These are phyloP conservation scores for Uria aalge DNA, from an alignment of 2,113 vertebrate genomes.

Conservation along the genomic window DNA sequence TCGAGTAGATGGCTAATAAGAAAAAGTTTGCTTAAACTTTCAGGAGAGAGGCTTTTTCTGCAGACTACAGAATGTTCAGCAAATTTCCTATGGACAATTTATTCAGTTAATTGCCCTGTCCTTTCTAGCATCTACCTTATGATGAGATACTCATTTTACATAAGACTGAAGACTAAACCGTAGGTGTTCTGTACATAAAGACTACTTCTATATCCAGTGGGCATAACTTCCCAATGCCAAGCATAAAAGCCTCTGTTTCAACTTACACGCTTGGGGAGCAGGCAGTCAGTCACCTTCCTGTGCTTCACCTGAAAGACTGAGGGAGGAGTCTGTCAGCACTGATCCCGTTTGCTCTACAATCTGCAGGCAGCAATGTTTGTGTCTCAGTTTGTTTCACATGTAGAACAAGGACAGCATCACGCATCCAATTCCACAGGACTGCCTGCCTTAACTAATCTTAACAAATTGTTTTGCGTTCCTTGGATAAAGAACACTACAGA, in stretches of 20 bases:
- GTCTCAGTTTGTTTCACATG: background rate
- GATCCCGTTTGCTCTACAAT: background rate
- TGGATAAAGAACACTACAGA: background rate
- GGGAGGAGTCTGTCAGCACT: background rate
- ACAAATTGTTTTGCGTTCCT: background rate
- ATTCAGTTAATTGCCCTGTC: background rate
- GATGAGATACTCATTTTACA: background rate
- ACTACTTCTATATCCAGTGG: background rate
- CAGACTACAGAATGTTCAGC: background rate
- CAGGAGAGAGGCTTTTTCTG: background rate
- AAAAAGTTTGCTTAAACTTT: conserved; percentile 24
- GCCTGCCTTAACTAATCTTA: background rate
- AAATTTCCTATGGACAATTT: background rate
- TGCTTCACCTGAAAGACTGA: background rate
- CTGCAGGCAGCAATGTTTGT: background rate
- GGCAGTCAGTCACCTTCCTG: background rate
- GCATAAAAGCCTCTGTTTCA: background rate
- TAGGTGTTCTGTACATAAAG: background rate
- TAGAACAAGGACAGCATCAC: background rate
- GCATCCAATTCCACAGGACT: background rate
- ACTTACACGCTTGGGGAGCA: background rate
- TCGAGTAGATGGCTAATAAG: background rate
- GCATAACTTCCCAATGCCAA: background rate
- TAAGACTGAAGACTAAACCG: background rate
- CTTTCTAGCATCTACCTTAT: background rate